Conservation (phyloP, 2,113 vertebrate species). For the Isurus oxyrinchus region DNA sequence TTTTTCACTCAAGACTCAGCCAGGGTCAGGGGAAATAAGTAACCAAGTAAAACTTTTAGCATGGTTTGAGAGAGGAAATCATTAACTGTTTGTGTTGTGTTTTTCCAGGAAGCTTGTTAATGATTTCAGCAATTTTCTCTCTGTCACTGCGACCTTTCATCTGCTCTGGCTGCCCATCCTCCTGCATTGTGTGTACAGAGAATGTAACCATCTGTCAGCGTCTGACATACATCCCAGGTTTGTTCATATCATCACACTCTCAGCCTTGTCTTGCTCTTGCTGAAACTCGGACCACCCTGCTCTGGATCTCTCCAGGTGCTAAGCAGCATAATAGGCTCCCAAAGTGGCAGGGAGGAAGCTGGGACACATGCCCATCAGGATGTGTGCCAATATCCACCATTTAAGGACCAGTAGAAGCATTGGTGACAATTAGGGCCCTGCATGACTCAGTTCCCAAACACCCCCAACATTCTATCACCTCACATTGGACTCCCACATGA, state of each 20-base stretch:
- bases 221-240: slow-evolving; percentile 54
- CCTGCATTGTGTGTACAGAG: slow-evolving; percentile 54
- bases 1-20: no score
- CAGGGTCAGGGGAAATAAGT: background rate
- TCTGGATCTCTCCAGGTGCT: background rate
- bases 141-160: no score
- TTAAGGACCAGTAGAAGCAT: background rate
- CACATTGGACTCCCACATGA: background rate
- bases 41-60: background rate
- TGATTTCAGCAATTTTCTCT: background rate
- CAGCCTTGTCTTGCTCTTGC: background rate
- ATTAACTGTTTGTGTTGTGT: background rate
- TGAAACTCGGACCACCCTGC: background rate
- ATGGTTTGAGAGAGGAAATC: background rate
- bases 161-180: slow-evolving; percentile 49
- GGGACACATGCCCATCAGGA: no score
- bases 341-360: background rate
- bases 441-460: background rate
- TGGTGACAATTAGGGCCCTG: background rate
- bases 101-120: background rate
- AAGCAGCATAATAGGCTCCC: background rate
- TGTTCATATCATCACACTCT: background rate
- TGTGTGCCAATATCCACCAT: background rate
- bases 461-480: background rate
- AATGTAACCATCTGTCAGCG: slow-evolving; percentile 60